phyloP scores from a whole-genome alignment of 2,797 vertebrate species.

The Oreortyx pictus region DNA sequence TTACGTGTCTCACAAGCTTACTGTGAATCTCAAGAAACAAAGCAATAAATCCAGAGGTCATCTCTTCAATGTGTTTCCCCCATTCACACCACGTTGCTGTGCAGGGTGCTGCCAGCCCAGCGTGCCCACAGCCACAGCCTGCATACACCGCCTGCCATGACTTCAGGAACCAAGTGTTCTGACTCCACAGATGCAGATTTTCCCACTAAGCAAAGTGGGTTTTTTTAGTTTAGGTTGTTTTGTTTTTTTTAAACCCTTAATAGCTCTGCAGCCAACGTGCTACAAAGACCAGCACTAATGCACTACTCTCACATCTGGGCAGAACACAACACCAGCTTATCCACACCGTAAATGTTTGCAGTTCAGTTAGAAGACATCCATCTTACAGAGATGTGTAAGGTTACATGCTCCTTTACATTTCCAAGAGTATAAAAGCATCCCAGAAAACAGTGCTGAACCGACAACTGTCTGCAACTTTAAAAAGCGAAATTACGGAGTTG shows the following conservation, averaged over 20 bases:
- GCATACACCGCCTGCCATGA: not conserved
- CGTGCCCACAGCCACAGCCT: not conserved
- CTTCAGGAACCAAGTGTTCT: not conserved
- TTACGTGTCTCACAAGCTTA: not conserved
- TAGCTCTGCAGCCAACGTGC: not conserved
- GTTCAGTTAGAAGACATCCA: constrained; percentile 1
- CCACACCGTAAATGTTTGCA: not conserved
- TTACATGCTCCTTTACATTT: not conserved
- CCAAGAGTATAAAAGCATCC: not conserved
- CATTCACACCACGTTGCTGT: not conserved
- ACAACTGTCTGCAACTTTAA: not conserved
- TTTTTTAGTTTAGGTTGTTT: not conserved
- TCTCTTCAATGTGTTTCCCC: not conserved
- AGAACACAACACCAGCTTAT: constrained; percentile 16
- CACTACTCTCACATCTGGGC: constrained; percentile 41
- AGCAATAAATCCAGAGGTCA: not conserved
- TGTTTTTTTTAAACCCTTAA: no score
- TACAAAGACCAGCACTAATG: constrained; percentile 37
- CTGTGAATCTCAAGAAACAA: not conserved
- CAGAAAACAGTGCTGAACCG: not conserved
- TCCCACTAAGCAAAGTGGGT: not conserved
- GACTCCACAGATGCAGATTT: constrained; percentile 29
- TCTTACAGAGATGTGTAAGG: not conserved
- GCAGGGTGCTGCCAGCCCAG: not conserved
- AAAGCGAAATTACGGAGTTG: not conserved